These are phyloP conservation scores for Trididemnum nubilum DNA, from an alignment of 23 tunicate species.

Conservation along the genomic window DNA sequence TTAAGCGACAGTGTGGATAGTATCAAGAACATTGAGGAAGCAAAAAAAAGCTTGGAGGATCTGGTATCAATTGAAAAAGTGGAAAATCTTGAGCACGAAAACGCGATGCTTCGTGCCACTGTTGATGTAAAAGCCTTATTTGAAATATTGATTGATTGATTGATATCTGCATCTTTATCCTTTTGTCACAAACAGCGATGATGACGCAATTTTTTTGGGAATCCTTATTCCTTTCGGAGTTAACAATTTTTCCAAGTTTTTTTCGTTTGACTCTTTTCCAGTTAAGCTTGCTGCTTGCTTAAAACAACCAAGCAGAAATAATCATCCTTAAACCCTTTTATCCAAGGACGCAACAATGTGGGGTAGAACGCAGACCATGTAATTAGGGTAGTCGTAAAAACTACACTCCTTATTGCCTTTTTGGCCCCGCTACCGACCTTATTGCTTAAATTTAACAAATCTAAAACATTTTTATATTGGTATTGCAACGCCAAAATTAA, in stretches of 20 bases:
- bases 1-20: not conserved
- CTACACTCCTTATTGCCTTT: no score
- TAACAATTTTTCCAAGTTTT: not conserved
- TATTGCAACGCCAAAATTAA: no score
- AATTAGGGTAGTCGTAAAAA: not conserved
- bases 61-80: not conserved
- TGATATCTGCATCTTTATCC: not conserved
- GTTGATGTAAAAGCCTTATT: not conserved
- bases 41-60: constrained; percentile 5
- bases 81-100: constrained; percentile 1
- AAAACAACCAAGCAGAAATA: not conserved
- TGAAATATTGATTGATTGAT: no score
- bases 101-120: not conserved
- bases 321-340: not conserved
- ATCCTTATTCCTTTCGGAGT: not conserved
- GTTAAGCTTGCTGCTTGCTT: not conserved
- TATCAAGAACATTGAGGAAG: not conserved
- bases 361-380: not conserved
- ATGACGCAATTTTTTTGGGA: not conserved
- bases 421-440: no score
- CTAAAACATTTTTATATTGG: no score
- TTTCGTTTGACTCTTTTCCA: not conserved
- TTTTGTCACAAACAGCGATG: not conserved
- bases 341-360: not conserved
- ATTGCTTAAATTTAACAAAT: no score